A percentile compares a stretch with the other conserved stretches of the same genome.
These are phyloP conservation scores for Pomacea maculata DNA, from an alignment of 1,140 invertebrate species.

Conservation along the genomic window DNA sequence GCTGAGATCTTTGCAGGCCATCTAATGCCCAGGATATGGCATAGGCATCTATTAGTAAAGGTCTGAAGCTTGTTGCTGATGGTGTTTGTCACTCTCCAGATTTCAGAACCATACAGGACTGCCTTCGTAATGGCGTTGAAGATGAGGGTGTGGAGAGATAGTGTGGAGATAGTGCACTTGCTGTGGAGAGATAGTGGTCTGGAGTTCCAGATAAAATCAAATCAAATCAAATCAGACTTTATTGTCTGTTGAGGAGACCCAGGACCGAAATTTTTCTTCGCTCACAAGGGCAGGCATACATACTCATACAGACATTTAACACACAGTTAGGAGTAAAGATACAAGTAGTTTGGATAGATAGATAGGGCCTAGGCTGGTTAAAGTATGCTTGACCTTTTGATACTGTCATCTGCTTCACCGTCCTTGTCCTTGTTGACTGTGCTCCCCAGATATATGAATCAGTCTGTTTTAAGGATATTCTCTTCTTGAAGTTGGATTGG, in stretches of 20 bases:
- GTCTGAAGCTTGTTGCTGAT: background rate
- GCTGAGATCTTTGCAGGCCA: conserved; percentile 10
- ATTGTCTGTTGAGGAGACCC: no score
- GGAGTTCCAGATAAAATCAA: conserved; percentile 15
- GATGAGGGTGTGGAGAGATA: background rate
- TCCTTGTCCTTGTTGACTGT: conserved; percentile 23
- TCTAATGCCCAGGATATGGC: conserved; percentile 10
- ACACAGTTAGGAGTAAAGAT: no score
- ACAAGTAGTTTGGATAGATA: no score
- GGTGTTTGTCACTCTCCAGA: conserved; percentile 20
- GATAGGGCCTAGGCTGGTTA: background rate
- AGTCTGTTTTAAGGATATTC: background rate
- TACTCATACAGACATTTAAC: no score
- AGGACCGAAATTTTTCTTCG: no score
- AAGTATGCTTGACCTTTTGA: conserved; percentile 23
- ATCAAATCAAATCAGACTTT: no score
- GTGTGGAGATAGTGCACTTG: no score
- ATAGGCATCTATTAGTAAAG: conserved; percentile 8
- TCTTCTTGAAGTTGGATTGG: conserved; percentile 4
- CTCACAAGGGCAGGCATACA: no score
- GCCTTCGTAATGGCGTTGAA: conserved; percentile 36
- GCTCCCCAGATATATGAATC: conserved; percentile 6
- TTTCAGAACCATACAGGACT: conserved; percentile 29
- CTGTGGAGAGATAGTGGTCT: conserved; percentile 15
- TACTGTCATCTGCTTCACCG: conserved; percentile 21